phyloP scores from a whole-genome alignment of 2,888 invertebrate species.

The Brenthis ino region DNA sequence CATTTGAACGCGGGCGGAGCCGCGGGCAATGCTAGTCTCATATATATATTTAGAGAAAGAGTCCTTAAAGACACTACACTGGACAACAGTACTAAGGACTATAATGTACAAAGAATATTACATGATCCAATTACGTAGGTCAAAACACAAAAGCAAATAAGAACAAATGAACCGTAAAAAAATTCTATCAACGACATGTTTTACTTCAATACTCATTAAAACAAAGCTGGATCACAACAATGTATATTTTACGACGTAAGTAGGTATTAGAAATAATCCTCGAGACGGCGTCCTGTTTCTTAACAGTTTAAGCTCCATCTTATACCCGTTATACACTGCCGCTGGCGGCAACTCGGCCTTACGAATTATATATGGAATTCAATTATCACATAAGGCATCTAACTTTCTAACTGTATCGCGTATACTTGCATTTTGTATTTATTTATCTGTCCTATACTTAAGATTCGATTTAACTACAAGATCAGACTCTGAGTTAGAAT shows the following conservation, averaged over 20 bases:
- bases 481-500: background rate
- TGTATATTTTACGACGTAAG: constrained; percentile 40
- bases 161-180: constrained; percentile 31
- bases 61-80: too few species aligned
- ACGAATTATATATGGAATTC: constrained; percentile 8
- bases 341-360: constrained; percentile 8
- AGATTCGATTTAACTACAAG: background rate
- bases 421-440: background rate
- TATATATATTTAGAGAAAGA: too few species aligned
- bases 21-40: too few species aligned
- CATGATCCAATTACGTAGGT: constrained; percentile 26
- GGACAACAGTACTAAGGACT: too few species aligned
- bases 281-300: constrained; percentile 31
- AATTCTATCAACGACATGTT: constrained; percentile 44
- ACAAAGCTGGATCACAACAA: constrained; percentile 41
- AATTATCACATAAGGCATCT: background rate
- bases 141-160: constrained; percentile 31
- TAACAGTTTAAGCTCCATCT: constrained; percentile 30
- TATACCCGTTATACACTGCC: constrained; percentile 17
- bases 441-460: background rate
- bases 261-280: constrained; percentile 38
- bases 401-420: background rate
- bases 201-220: constrained; percentile 47
- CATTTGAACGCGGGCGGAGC: too few species aligned
- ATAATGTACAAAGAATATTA: constrained; percentile 9